Evolutionary conservation across 1,140 invertebrate species (phyloP).

Genomic region (Micrasema longulum): DNA sequence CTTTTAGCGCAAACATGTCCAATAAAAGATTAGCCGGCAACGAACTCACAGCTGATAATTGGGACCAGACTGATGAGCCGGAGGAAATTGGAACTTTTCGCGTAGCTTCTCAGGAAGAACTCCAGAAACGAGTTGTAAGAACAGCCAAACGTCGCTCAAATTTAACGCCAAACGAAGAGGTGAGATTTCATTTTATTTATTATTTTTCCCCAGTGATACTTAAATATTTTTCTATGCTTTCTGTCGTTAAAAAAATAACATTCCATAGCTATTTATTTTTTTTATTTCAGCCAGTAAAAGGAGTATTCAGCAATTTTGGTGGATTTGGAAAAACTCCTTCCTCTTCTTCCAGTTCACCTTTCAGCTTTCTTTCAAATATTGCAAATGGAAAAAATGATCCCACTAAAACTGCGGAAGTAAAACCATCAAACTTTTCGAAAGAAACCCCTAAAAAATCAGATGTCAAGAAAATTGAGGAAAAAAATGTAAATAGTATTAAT

Average conservation of each 20-base stretch:
- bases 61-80: slow-evolving; percentile 83
- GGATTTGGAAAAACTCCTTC: slow-evolving; percentile 69
- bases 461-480: slow-evolving; percentile 47
- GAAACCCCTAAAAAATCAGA: slow-evolving; percentile 36
- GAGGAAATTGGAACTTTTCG: slow-evolving; percentile 81
- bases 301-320: slow-evolving; percentile 74
- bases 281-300: slow-evolving; percentile 68
- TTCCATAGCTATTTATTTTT: too few species aligned
- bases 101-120: slow-evolving; percentile 76
- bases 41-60: slow-evolving; percentile 91
- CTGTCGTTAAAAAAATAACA: too few species aligned
- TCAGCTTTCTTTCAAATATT: slow-evolving; percentile 72
- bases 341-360: slow-evolving; percentile 61
- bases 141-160: slow-evolving; percentile 77
- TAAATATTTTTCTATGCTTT: too few species aligned
- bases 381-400: slow-evolving; percentile 58
- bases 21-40: slow-evolving; percentile 80
- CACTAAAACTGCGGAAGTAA: slow-evolving; percentile 34
- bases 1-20: slow-evolving; percentile 70
- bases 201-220: too few species aligned
- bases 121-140: slow-evolving; percentile 82
- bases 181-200: slow-evolving; percentile 45
- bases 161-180: slow-evolving; percentile 54
- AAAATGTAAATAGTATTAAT: slow-evolving; percentile 37
- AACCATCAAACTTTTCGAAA: slow-evolving; percentile 28